Base-by-base conservation (phyloP, 2,797 vertebrate species). In the Allochrocebus solatus region DNA sequence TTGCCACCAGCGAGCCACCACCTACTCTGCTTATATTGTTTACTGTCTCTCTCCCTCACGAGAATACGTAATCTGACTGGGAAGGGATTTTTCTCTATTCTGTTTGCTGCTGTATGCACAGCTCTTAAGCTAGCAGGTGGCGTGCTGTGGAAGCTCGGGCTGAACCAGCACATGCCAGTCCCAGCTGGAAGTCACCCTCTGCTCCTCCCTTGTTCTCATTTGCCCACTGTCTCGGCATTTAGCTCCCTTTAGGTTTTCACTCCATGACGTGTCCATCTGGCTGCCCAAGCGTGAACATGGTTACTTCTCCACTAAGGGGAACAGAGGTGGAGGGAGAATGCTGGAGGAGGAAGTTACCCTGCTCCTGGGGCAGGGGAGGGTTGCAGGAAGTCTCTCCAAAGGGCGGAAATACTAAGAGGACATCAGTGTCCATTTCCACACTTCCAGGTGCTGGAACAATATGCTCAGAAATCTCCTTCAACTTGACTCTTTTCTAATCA, bases 341-440 rank as follows among this genome's bases (percentile, higher is more conserved):
- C 0, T 8, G 41, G 53, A 86, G 17, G n/a, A 28, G 22, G 9
- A 22, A 11, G 26, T 46, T 2, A 0, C 11, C 5, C 26, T 64
- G 72, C 5, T 10, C 16, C 21, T 43, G 43, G 1, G 6, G 26
- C 30, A 46, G 26, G 4, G 8, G 21, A 12, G 1, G 36, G 76
- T 4, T 11, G 39, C 4, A n/a, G 53, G 39, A 67, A 12, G 16
- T 53, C 9, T 48, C 67, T 43, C n/a, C 53, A 36, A 33, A 93
- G 41, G n/a, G 19, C 13, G 26, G 48, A 55, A 74, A 22, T 33
- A 22, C 24, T 4, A 8, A 36, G 74, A 67, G 48, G 64, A 72
- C 13, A 79, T 2, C 30, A 55, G 16, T 4, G 10, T 81, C 55
- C 30, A 43, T 36, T 33, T 67, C 48, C 50, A 22, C 0, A 30